Evolutionary conservation across 2,888 invertebrate genomes (phyloP).

Genomic region (Malthinus flaveolus): DNA sequence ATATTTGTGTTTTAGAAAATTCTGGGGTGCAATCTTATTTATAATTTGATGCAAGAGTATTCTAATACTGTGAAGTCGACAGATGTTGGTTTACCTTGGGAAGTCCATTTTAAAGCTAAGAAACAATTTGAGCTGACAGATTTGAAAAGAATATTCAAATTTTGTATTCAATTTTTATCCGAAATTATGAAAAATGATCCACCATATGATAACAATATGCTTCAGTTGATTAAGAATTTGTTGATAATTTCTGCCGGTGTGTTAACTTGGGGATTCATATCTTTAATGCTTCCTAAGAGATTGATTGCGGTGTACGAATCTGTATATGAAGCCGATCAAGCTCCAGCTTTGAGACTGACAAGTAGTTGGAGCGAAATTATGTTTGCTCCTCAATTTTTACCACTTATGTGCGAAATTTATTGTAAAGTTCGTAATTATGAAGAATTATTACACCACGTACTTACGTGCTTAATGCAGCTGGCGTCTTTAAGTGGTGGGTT

Average conservation of each 20-base stretch:
- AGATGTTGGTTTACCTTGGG: slow-evolving; percentile 87
- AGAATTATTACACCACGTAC: slow-evolving; percentile 74
- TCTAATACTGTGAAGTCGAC: slow-evolving; percentile 82
- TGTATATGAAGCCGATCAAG: slow-evolving; percentile 69
- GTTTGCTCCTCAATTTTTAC: slow-evolving; percentile 71
- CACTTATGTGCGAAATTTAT: slow-evolving; percentile 82
- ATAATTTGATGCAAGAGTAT: slow-evolving; percentile 86
- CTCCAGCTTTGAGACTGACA: slow-evolving; percentile 63
- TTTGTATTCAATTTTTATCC: slow-evolving; percentile 65
- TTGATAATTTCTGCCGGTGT: slow-evolving; percentile 79
- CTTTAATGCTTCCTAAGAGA: slow-evolving; percentile 66
- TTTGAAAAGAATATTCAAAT: slow-evolving; percentile 78
- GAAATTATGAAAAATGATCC: slow-evolving; percentile 61
- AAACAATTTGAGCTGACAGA: slow-evolving; percentile 81
- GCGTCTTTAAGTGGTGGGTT: slow-evolving; percentile 69
- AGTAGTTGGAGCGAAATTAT: slow-evolving; percentile 76
- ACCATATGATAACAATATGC: slow-evolving; percentile 56
- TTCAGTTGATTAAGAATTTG: slow-evolving; percentile 68
- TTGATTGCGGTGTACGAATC: slow-evolving; percentile 72
- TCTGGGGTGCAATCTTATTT: slow-evolving; percentile 81
- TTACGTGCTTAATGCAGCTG: slow-evolving; percentile 82
- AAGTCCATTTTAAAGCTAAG: slow-evolving; percentile 82
- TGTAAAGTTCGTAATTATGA: slow-evolving; percentile 78
- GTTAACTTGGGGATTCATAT: slow-evolving; percentile 81
- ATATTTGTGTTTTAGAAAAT: slow-evolving; percentile 64